A percentile compares a stretch with the other conserved stretches of the same genome.
Evolutionary conservation across 2,888 invertebrate species (phyloP).

Genomic region (Sericinus montela): DNA sequence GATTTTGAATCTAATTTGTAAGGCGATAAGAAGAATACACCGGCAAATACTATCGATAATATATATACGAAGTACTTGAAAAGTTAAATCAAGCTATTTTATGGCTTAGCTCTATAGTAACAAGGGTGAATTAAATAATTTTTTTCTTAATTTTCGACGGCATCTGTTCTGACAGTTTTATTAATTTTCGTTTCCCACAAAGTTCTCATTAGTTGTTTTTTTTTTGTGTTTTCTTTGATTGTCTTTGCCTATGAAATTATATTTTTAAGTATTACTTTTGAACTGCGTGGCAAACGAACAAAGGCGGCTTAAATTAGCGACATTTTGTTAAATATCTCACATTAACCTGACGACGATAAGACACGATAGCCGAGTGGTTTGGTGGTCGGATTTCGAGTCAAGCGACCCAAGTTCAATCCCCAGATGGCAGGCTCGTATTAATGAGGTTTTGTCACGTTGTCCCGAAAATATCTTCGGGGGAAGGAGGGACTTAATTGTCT

Average conservation of each 20-base stretch:
- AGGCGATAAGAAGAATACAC: constrained; percentile 8
- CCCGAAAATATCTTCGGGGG: too few species aligned
- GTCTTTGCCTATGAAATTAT: constrained; percentile 18
- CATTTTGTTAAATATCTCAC: too few species aligned
- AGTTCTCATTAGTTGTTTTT: constrained; percentile 32
- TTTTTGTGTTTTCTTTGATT: constrained; percentile 27
- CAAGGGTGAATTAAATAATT: not conserved
- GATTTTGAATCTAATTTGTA: constrained; percentile 18
- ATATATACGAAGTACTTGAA: not conserved
- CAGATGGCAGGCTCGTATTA: too few species aligned
- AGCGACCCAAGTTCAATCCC: too few species aligned
- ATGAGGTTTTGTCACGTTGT: too few species aligned
- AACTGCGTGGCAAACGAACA: too few species aligned
- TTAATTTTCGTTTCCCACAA: constrained; percentile 48
- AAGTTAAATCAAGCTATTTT: not conserved
- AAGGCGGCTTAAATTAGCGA: too few species aligned
- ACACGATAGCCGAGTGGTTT: too few species aligned
- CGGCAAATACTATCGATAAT: constrained; percentile 1
- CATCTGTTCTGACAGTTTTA: constrained; percentile 48
- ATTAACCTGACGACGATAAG: too few species aligned
- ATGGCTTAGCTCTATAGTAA: not conserved
- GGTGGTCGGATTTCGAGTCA: too few species aligned
- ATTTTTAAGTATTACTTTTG: not conserved
- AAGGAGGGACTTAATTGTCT: too few species aligned
- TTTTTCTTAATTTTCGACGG: constrained; percentile 14